Evolutionary conservation across 2,888 invertebrate genomes (phyloP).

Genomic region (Spisula solida): DNA sequence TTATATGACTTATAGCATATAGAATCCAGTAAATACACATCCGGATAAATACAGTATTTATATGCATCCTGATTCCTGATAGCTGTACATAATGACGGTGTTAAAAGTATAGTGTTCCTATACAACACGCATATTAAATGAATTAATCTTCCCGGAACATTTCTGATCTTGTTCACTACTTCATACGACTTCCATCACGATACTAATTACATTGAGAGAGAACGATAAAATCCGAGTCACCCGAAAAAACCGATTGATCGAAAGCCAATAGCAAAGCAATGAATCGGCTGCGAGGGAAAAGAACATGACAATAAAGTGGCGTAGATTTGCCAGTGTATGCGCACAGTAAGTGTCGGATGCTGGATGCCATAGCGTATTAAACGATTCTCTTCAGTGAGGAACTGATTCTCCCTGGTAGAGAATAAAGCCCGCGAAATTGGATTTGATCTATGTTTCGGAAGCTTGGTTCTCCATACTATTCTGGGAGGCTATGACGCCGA

Average conservation of each 20-base stretch:
- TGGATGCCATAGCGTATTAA: constrained; percentile 12
- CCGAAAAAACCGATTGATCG: constrained; percentile 22
- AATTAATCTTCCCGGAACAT: background rate
- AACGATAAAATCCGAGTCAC: constrained; percentile 29
- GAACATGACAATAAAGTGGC: background rate
- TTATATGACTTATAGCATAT: too few relatives aligned
- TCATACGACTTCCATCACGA: constrained; percentile 5
- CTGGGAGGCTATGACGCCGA: background rate
- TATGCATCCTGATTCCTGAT: background rate
- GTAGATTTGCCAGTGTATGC: constrained; percentile 7
- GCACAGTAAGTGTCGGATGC: background rate
- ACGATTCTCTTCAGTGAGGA: background rate
- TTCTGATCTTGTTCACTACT: background rate
- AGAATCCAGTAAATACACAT: too few relatives aligned
- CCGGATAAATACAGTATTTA: too few relatives aligned
- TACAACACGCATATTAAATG: background rate
- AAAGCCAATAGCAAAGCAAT: constrained; percentile 38
- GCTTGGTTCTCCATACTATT: background rate
- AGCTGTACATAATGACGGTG: background rate
- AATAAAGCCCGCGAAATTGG: constrained; percentile 13
- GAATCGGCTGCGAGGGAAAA: constrained; percentile 14
- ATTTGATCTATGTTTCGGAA: constrained; percentile 18
- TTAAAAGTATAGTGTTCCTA: background rate
- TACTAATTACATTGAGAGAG: background rate
- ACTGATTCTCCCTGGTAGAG: background rate